These are phyloP conservation scores for Meloidogyne floridensis DNA, from an alignment of 1,140 invertebrate genomes.

Conservation along the genomic window DNA sequence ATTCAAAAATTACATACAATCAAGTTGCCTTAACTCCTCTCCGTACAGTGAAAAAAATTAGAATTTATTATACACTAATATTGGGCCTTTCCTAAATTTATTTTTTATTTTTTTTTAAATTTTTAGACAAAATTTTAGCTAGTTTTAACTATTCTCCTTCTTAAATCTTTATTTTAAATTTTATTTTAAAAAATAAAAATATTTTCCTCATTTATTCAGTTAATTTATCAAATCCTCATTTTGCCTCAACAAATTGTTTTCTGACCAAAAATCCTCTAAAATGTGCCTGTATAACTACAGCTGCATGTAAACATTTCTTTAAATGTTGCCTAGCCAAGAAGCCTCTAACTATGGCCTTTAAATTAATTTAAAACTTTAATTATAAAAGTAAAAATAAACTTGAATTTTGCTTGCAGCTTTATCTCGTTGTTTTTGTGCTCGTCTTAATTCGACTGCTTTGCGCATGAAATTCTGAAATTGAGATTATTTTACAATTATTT, in stretches of 20 bases:
- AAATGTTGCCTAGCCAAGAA: not conserved
- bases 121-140: no score
- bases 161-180: no score
- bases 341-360: conserved; percentile 1
- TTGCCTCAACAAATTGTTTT: not conserved
- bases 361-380: not conserved
- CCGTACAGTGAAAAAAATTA: no score
- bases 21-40: no score
- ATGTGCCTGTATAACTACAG: not conserved
- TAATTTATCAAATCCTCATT: not conserved
- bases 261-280: not conserved
- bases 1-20: no score
- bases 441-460: not conserved
- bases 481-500: not conserved
- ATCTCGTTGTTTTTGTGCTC: not conserved
- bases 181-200: no score
- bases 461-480: conserved; percentile 14
- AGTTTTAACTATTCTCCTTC: no score
- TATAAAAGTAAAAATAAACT: not conserved
- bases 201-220: no score
- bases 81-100: no score
- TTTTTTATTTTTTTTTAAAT: no score
- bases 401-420: conserved; percentile 10
- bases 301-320: not conserved
- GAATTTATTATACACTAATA: no score